phyloP scores from a whole-genome alignment of 2,888 invertebrate genomes.

The Scaptomyza flava region DNA sequence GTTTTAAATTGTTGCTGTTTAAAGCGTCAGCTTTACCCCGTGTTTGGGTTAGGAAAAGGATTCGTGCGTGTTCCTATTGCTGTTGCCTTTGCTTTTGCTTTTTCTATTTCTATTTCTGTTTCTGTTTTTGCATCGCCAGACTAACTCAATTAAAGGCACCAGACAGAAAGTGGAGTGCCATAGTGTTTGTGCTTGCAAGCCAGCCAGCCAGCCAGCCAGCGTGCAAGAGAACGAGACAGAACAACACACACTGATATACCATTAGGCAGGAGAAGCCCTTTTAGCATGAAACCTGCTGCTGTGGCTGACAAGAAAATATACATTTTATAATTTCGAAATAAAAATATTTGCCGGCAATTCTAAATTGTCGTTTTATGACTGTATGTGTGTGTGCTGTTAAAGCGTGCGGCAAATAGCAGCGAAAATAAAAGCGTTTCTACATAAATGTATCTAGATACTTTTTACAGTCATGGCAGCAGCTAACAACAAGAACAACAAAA shows the following conservation, averaged over 20 bases:
- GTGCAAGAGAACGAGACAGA: slow-evolving; percentile 3
- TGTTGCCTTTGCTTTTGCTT: slow-evolving; percentile 20
- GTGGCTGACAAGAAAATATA: slow-evolving; percentile 27
- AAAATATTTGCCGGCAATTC: slow-evolving; percentile 44
- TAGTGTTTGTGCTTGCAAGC: slow-evolving; percentile 44
- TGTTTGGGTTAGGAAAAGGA: slow-evolving; percentile 5
- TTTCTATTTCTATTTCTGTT: slow-evolving; percentile 36
- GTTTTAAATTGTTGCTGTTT: slow-evolving; percentile 19
- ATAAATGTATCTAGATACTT: slow-evolving; percentile 65
- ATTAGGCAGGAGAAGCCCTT: slow-evolving; percentile 43
- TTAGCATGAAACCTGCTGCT: slow-evolving; percentile 18
- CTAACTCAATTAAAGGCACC: slow-evolving; percentile 75
- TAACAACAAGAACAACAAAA: slow-evolving; percentile 37
- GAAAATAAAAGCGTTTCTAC: slow-evolving; percentile 38
- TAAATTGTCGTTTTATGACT: slow-evolving; percentile 20
- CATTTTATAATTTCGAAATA: slow-evolving; percentile 39
- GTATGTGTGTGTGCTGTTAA: slow-evolving; percentile 24
- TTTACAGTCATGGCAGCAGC: slow-evolving; percentile 40
- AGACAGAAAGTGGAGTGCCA: slow-evolving; percentile 72
- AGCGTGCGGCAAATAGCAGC: slow-evolving; percentile 24
- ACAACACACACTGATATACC: not conserved
- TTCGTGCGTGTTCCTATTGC: slow-evolving; percentile 35
- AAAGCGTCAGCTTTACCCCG: slow-evolving; percentile 19
- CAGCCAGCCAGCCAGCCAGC: slow-evolving; percentile 42
- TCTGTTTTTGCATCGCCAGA: slow-evolving; percentile 60